Evolutionary conservation across 2,888 invertebrate genomes (phyloP).

Genomic region (Tribolium freemani): DNA sequence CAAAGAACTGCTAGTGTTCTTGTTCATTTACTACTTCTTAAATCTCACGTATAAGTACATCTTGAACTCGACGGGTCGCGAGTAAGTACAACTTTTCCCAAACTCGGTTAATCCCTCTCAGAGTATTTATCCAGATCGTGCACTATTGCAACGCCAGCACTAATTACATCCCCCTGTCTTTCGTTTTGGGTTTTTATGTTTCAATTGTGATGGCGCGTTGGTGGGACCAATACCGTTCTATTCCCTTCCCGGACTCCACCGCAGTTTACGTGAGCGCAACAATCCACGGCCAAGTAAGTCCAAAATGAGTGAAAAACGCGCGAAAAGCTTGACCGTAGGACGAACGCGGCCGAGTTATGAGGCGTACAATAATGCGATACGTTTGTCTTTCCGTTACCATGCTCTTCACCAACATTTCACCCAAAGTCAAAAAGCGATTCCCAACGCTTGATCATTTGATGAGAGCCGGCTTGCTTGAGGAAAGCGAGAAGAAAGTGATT

Average conservation of each 20-base stretch:
- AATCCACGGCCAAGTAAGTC: slow-evolving; percentile 78
- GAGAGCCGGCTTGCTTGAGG: slow-evolving; percentile 85
- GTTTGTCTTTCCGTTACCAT: slow-evolving; percentile 90
- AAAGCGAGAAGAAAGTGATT: slow-evolving; percentile 85
- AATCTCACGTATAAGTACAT: slow-evolving; percentile 81
- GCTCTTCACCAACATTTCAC: slow-evolving; percentile 89
- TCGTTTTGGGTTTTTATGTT: slow-evolving; percentile 95
- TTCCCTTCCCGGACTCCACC: slow-evolving; percentile 90
- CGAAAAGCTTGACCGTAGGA: slow-evolving; percentile 64
- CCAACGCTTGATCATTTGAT: slow-evolving; percentile 87
- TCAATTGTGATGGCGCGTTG: slow-evolving; percentile 93
- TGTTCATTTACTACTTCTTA: slow-evolving; percentile 81
- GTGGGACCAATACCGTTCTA: slow-evolving; percentile 88
- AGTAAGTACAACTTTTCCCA: slow-evolving; percentile 22
- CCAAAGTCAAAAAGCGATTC: slow-evolving; percentile 91
- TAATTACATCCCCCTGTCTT: slow-evolving; percentile 91
- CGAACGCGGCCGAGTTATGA: slow-evolving; percentile 85
- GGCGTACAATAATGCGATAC: slow-evolving; percentile 86
- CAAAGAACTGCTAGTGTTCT: slow-evolving; percentile 85
- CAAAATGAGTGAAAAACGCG: neutral
- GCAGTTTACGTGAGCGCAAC: slow-evolving; percentile 88
- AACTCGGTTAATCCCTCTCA: neutral
- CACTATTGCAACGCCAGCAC: slow-evolving; percentile 89
- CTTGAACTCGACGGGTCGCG: slow-evolving; percentile 1
- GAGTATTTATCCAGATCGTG: slow-evolving; percentile 82